Conservation (phyloP, 1,140 invertebrate genomes). For the Brachionus manjavacas region DNA sequence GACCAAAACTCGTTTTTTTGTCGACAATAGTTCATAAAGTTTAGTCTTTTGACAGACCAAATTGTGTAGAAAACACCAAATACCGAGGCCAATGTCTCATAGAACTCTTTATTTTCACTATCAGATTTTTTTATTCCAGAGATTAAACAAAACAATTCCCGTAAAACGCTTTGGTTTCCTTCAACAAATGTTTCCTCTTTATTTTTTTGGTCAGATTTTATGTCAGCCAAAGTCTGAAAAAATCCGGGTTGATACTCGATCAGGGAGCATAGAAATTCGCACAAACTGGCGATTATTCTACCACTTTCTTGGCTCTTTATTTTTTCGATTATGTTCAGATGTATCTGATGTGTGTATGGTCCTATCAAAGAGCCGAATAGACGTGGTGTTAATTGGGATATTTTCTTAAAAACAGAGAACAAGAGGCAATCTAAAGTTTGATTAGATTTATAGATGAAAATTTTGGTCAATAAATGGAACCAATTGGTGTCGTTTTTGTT, state of each 20-base stretch:
- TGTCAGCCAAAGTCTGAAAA: not conserved
- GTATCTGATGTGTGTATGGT: not conserved
- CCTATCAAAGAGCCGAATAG: conserved; percentile 29
- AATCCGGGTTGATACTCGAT: conserved; percentile 32
- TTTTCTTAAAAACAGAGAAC: conserved; percentile 25
- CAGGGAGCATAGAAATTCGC: conserved; percentile 18
- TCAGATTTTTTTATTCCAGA: not conserved
- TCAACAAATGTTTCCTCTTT: not conserved
- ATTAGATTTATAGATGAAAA: conserved; percentile 17
- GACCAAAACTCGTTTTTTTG: not conserved
- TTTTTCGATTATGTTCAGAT: not conserved
- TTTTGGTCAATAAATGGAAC: conserved; percentile 28
- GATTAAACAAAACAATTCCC: not conserved
- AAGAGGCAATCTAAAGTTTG: not conserved
- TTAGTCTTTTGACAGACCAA: conserved; percentile 27
- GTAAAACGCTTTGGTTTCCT: not conserved
- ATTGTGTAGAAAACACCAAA: conserved; percentile 8
- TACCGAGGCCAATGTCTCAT: not conserved
- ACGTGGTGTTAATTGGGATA: conserved; percentile 17
- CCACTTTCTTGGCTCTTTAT: not conserved
- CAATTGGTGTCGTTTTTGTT: conserved; percentile 26
- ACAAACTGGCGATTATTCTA: not conserved
- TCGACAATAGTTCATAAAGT: conserved; percentile 28
- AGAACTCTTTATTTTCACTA: not conserved
- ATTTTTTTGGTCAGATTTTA: not conserved